Evolutionary conservation across 2,113 vertebrate species (phyloP).

Genomic region (Riparia riparia): DNA sequence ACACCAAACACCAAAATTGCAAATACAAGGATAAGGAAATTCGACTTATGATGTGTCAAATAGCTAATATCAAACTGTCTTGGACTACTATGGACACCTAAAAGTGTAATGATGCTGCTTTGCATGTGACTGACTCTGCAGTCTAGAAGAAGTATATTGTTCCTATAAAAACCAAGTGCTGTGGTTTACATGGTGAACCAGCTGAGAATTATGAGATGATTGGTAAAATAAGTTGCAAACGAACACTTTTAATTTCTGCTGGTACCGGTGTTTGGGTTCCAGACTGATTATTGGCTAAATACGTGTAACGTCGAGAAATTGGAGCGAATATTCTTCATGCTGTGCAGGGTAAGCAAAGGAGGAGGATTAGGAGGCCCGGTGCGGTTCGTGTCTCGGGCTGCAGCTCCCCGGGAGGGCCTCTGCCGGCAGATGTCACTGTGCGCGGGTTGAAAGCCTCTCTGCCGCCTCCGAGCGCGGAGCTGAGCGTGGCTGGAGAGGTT

Average conservation of each 20-base stretch:
- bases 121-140: neutral
- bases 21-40: neutral
- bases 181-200: neutral
- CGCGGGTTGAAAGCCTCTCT: neutral
- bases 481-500: neutral
- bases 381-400: neutral
- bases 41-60: neutral
- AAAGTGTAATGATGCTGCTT: neutral
- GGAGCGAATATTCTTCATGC: neutral
- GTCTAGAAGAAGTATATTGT: neutral
- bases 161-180: neutral
- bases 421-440: conserved; percentile 71
- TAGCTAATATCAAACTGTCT: neutral
- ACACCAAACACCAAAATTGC: neutral
- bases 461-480: neutral
- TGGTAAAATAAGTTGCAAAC: neutral
- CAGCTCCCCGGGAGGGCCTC: neutral
- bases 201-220: neutral
- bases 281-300: neutral
- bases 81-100: neutral
- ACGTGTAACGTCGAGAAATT: neutral
- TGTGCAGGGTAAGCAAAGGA: neutral
- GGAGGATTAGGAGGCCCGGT: neutral
- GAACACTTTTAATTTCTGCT: neutral
- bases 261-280: neutral